Percentiles rank a stretch among this genome's conserved stretches.
Conservation (phyloP, 2,888 invertebrate genomes). For the Formica aserva region DNA sequence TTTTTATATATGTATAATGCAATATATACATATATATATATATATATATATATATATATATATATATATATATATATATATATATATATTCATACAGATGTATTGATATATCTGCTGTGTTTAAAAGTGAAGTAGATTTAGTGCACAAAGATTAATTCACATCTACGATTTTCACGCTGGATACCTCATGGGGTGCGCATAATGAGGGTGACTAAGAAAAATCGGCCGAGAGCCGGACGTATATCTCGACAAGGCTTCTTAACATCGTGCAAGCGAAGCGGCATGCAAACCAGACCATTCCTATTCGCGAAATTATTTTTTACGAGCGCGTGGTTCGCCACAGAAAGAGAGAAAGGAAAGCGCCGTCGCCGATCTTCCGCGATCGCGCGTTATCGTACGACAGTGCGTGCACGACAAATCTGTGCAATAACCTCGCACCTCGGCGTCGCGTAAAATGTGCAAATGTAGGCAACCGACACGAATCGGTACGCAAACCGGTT, state of each 20-base stretch:
- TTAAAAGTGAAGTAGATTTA: constrained; percentile 33
- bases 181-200: constrained; percentile 41
- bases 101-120: not conserved
- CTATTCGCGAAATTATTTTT: constrained; percentile 53
- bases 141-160: constrained; percentile 44
- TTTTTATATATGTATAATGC: not conserved
- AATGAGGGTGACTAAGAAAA: constrained; percentile 56
- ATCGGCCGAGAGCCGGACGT: constrained; percentile 24
- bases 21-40: no score
- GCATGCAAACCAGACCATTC: constrained; percentile 53
- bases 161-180: constrained; percentile 44
- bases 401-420: constrained; percentile 74
- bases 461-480: constrained; percentile 76
- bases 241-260: constrained; percentile 47
- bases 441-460: constrained; percentile 75
- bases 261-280: constrained; percentile 38
- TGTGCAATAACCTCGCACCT: constrained; percentile 77
- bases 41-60: no score
- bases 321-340: constrained; percentile 15
- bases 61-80: no score
- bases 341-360: not conserved
- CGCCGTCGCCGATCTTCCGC: constrained; percentile 64
- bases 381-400: constrained; percentile 61
- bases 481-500: constrained; percentile 79
- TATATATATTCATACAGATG: not conserved